Conservation (phyloP, 2,797 vertebrate genomes). For the Toxotes lorentzi region DNA sequence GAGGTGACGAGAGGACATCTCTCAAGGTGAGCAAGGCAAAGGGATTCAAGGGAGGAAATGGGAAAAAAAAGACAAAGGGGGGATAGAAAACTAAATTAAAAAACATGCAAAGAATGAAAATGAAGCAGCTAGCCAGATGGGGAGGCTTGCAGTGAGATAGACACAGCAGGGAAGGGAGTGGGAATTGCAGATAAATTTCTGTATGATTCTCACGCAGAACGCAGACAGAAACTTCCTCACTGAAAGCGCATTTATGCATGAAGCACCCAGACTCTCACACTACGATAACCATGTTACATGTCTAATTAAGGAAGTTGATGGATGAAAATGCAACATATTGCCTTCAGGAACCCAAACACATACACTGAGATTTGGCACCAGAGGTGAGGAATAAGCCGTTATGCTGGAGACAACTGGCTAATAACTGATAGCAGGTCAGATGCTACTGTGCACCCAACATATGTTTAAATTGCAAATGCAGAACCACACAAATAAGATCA, state of each 20-base stretch:
- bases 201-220: slow-evolving; percentile 8
- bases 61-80: slow-evolving; percentile 1
- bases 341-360: neutral
- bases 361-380: slow-evolving; percentile 3
- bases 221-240: slow-evolving; percentile 18
- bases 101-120: slow-evolving; percentile 49
- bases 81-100: slow-evolving; percentile 30
- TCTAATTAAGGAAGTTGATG: slow-evolving; percentile 18
- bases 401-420: neutral
- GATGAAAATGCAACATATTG: neutral
- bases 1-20: slow-evolving; percentile 21
- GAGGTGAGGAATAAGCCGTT: slow-evolving; percentile 29
- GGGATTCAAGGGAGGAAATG: neutral
- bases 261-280: slow-evolving; percentile 19
- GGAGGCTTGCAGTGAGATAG: neutral
- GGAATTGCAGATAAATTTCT: slow-evolving; percentile 24
- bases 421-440: neutral
- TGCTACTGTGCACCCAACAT: neutral
- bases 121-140: slow-evolving; percentile 19
- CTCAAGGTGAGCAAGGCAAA: slow-evolving; percentile 68
- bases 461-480: slow-evolving; percentile 22
- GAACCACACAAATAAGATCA: slow-evolving; percentile 5
- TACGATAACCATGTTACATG: neutral
- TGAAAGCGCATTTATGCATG: slow-evolving; percentile 20
- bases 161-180: slow-evolving; percentile 19